Conservation (phyloP, 2,797 vertebrate species). For the Paramormyrops hopkinsi region DNA sequence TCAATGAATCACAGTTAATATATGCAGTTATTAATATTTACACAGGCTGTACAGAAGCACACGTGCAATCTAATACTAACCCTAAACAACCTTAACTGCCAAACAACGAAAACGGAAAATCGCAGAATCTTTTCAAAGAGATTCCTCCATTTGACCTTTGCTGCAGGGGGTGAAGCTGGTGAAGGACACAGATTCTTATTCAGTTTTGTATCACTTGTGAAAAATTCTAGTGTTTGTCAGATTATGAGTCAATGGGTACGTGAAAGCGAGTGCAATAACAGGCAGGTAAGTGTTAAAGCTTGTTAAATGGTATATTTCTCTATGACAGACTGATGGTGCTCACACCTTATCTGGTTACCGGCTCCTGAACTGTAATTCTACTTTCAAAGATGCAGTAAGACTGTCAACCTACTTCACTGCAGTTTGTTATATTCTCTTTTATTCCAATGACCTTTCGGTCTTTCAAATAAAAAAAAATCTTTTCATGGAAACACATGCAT, state of each 20-base stretch:
- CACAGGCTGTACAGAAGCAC: background rate
- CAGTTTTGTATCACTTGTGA: background rate
- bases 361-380: background rate
- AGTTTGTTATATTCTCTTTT: background rate
- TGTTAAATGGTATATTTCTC: background rate
- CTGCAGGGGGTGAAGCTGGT: background rate
- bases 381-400: background rate
- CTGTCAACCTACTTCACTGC: constrained; percentile 16
- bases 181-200: background rate
- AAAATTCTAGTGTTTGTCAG: background rate
- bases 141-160: background rate
- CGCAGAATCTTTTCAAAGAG: background rate
- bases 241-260: background rate
- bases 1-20: background rate
- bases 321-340: constrained; percentile 17
- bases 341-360: constrained; percentile 10
- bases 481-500: background rate
- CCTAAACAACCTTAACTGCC: background rate
- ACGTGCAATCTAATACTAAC: background rate
- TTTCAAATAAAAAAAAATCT: background rate
- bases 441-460: background rate
- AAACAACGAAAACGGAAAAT: background rate
- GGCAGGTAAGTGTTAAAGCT: background rate
- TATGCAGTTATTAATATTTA: background rate
- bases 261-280: background rate